Evolutionary conservation across 2,888 invertebrate species (phyloP).

Genomic region (Stenotaenia linearis): DNA sequence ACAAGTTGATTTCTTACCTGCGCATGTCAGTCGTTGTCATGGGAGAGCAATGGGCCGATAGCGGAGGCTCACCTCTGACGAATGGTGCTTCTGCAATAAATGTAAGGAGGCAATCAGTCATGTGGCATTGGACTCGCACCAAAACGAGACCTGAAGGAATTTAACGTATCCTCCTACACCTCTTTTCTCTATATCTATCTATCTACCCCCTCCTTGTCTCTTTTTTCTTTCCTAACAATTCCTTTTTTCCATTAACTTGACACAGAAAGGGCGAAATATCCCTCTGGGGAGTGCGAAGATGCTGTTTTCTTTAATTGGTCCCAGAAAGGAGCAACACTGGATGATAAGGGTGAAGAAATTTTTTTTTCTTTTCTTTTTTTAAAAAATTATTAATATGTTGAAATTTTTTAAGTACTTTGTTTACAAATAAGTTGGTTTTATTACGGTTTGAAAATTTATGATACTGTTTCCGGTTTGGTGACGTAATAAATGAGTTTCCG

Average conservation of each 20-base stretch:
- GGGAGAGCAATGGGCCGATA: slow-evolving; percentile 11
- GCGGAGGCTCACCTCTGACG: slow-evolving; percentile 7
- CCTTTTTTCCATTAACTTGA: slow-evolving; percentile 6
- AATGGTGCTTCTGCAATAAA: slow-evolving; percentile 7
- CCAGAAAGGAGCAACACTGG: not conserved
- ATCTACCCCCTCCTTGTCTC: not conserved
- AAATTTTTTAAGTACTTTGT: not conserved
- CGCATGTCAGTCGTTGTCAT: slow-evolving; percentile 11
- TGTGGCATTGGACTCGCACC: slow-evolving; percentile 11
- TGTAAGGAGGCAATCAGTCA: slow-evolving; percentile 6
- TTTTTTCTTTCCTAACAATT: not conserved
- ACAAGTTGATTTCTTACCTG: slow-evolving; percentile 11
- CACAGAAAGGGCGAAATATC: slow-evolving; percentile 8
- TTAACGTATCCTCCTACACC: not conserved
- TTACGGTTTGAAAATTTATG: not conserved
- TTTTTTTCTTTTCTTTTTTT: too few relatives aligned
- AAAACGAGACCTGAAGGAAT: not conserved
- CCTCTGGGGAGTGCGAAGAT: not conserved
- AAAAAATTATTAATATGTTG: not conserved
- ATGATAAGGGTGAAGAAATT: not conserved
- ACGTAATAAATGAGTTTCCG: not conserved
- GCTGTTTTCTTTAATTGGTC: not conserved
- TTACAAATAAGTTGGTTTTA: not conserved
- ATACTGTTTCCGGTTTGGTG: not conserved
- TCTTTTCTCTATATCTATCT: not conserved